These are phyloP conservation scores for Sebastes taczanowskii DNA, from an alignment of 2,797 vertebrate species.

Conservation along the genomic window DNA sequence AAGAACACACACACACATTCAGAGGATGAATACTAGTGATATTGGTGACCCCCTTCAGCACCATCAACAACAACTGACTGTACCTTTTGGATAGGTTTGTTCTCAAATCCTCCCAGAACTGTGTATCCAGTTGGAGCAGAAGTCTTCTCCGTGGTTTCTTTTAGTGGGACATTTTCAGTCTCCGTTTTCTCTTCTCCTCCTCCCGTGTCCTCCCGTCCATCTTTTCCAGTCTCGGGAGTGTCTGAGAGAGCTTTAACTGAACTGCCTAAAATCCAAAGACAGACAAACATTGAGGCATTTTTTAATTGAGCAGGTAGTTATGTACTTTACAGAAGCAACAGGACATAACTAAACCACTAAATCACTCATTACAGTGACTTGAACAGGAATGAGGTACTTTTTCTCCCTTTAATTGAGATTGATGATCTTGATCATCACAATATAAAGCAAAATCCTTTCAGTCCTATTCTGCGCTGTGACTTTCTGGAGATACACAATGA, in stretches of 20 bases:
- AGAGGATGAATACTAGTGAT: not conserved
- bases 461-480: not conserved
- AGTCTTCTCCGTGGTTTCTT: constrained; percentile 15
- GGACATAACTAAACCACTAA: not conserved
- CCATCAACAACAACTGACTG: not conserved
- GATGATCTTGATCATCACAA: too few species aligned
- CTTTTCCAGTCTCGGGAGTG: not conserved
- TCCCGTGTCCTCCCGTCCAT: not conserved
- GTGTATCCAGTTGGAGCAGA: constrained; percentile 56
- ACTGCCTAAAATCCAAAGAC: constrained; percentile 14
- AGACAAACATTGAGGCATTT: not conserved
- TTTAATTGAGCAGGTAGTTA: not conserved
- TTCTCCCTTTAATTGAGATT: too few species aligned
- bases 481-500: not conserved
- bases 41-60: rapidly evolving
- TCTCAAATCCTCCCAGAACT: constrained; percentile 85
- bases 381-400: not conserved
- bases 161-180: not conserved
- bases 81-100: constrained; percentile 86
- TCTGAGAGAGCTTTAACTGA: not conserved
- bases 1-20: not conserved
- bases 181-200: constrained; percentile 5
- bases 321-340: not conserved
- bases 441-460: not conserved
- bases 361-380: not conserved